Percentiles rank a stretch among this genome's conserved stretches.
These are phyloP conservation scores for Sarcophaga carnaria DNA, from an alignment of 2,888 invertebrate genomes.

Conservation along the genomic window DNA sequence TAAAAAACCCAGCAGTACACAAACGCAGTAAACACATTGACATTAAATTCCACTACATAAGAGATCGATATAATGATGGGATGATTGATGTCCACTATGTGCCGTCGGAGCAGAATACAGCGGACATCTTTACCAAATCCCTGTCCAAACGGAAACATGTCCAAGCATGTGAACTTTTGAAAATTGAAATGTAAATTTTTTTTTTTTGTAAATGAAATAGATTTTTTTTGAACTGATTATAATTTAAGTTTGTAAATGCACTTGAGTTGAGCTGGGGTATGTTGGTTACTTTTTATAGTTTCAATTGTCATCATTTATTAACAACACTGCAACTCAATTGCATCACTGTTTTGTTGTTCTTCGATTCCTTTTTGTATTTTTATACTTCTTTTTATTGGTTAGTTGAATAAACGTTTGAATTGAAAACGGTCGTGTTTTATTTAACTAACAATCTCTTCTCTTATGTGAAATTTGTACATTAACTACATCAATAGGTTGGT, in stretches of 20 bases:
- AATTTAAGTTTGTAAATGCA: constrained; percentile 1
- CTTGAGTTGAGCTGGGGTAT: not conserved
- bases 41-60: constrained; percentile 58
- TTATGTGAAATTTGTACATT: too few relatives aligned
- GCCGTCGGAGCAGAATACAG: constrained; percentile 52
- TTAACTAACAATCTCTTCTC: not conserved
- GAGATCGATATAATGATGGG: constrained; percentile 31
- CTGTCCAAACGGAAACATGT: constrained; percentile 55
- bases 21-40: constrained; percentile 68
- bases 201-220: too few relatives aligned
- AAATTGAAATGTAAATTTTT: constrained; percentile 14
- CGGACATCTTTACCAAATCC: constrained; percentile 59
- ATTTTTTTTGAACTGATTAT: not conserved
- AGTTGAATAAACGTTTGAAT: not conserved
- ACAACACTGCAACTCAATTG: not conserved
- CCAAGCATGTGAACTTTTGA: constrained; percentile 9
- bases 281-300: not conserved
- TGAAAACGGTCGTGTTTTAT: not conserved
- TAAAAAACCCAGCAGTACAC: constrained; percentile 62
- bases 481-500: too few relatives aligned
- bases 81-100: constrained; percentile 56
- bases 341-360: too few relatives aligned
- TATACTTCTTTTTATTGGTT: not conserved
- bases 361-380: not conserved
- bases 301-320: not conserved